Base-by-base conservation (phyloP, 2,888 invertebrate species). In the Hypolimnas misippus region DNA sequence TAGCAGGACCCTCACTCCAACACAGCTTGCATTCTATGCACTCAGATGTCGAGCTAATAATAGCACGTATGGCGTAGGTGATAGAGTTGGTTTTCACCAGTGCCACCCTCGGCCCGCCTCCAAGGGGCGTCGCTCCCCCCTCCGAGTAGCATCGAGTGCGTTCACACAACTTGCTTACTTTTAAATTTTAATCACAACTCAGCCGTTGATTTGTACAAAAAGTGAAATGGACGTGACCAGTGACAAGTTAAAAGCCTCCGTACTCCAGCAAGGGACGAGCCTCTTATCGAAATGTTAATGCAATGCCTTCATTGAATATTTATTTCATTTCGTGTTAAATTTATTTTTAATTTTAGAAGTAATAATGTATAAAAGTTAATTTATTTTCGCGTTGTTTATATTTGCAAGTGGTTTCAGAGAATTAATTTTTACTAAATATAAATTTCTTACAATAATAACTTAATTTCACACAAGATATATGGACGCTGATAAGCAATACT, bases 161-260 rank as follows among this genome's bases (percentile, higher is more conserved):
- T 81, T 76, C 82, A 79, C 81, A 76, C 74, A 82, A 83, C 79
- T 82, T 76, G 81, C 74, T 77, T 85, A 83, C 86, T 90, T 90
- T 89, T 83, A 89, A 90, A 88, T 85, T 90, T 91, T 90, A 89
- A 91, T 89, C 89, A 86, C 83, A 86, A 83, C 76, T 81, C 79
- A 77, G 67, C 70, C 80, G 85, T 85, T 86, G 86, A 86, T 87
- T 88, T 86, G 81, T 79, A 82, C 79, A 84, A 84, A 86, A 84
- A 86, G 80, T 80, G 78, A 78, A 84, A 82, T 79, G 76, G 77
- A 79, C 74, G 75, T 71, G 74, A 73, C 72, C 76, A 77, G 75
- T 81, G 82, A 83, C 83, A 81, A 77, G 71, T 76, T 76, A 74
- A 78, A 77, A 76, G 76, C 72, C 72, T 73, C 56, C 38, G 44